These are phyloP conservation scores for Falcaria lacertinaria DNA, from an alignment of 2,888 invertebrate genomes.

Conservation along the genomic window DNA sequence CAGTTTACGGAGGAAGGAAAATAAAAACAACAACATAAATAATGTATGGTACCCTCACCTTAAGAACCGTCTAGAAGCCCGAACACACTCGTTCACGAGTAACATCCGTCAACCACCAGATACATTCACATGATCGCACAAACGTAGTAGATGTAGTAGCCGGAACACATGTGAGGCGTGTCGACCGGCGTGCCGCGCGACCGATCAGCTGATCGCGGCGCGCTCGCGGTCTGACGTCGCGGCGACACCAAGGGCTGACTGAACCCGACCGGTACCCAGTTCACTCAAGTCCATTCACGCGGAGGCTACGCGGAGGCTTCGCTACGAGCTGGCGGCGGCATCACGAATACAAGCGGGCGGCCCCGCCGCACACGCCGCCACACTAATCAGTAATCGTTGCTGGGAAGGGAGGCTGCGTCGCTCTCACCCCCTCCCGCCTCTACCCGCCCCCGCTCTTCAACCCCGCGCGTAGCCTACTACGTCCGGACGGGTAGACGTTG, in stretches of 20 bases:
- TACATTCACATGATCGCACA: conserved; percentile 59
- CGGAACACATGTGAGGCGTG: conserved; percentile 61
- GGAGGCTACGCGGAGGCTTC: conserved; percentile 13
- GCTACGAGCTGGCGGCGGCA: conserved; percentile 51
- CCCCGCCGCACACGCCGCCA: conserved; percentile 70
- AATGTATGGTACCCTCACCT: conserved; percentile 40
- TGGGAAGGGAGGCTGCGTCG: conserved; percentile 77
- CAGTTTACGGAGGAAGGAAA: too few relatives aligned
- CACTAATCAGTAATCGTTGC: conserved; percentile 81
- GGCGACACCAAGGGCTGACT: conserved; percentile 10
- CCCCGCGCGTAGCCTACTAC: conserved; percentile 57
- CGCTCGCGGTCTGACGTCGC: neutral
- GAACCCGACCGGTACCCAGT: conserved; percentile 15
- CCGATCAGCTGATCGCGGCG: conserved; percentile 60
- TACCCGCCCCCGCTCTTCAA: conserved; percentile 14
- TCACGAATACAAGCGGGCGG: conserved; percentile 54
- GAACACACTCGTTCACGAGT: conserved; percentile 36
- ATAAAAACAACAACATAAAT: conserved; percentile 18
- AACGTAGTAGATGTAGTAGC: conserved; percentile 59
- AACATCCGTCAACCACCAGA: conserved; percentile 54
- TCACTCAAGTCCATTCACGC: conserved; percentile 25
- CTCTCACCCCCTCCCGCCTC: conserved; percentile 32
- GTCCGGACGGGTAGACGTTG: conserved; percentile 39
- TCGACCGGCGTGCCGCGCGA: conserved; percentile 42
- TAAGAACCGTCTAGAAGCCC: conserved; percentile 31